Base-by-base conservation (phyloP, 64 coral and sea anemone genomes). In the Platygyra sinensis region DNA sequence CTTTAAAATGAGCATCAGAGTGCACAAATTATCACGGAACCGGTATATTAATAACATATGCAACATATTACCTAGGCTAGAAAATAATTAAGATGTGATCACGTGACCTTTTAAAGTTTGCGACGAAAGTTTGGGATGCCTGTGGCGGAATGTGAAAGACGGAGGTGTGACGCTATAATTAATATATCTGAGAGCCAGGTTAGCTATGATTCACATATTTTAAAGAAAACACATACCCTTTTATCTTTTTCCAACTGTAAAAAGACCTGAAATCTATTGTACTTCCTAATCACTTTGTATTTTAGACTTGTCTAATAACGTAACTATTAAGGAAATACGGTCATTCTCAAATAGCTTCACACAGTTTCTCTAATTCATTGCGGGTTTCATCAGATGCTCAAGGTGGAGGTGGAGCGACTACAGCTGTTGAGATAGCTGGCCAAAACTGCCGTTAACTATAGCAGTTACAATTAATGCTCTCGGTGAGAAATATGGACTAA, bases 301-400 rank as follows among this genome's bases (percentile, higher is more conserved):
- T 46, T 46, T 46, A 46, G 42, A 46, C n/a, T n/a, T n/a, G n/a
- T n/a, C n/a, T n/a, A n/a, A n/a, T n/a, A n/a, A n/a, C n/a, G n/a
- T n/a, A n/a, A n/a, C n/a, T n/a, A n/a, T n/a, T n/a, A n/a, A n/a
- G n/a, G n/a, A n/a, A n/a, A n/a, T n/a, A n/a, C n/a, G n/a, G n/a
- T n/a, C 42, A 46, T 46, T 46, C 42, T 46, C 6, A 8, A 46
- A 46, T 46, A 8, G 42, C 42, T 46, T 46, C 42, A 72, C 19
- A 28, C 30, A 72, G 69, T 72, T 72, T 72, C 69, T 72, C 69
- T 72, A 72, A 72, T 72, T 72, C 24, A n/a, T 19, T 72, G 20
- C 30, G 69, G 20, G 69, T 72, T 72, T 72, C 69, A 72, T 72
- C 69, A 72, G 69, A 72, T 72, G 69, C 69, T 72, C 25, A 16